These are phyloP conservation scores for Melanotaenia maccullochi DNA, from an alignment of 2,797 vertebrate species.

Conservation along the genomic window DNA sequence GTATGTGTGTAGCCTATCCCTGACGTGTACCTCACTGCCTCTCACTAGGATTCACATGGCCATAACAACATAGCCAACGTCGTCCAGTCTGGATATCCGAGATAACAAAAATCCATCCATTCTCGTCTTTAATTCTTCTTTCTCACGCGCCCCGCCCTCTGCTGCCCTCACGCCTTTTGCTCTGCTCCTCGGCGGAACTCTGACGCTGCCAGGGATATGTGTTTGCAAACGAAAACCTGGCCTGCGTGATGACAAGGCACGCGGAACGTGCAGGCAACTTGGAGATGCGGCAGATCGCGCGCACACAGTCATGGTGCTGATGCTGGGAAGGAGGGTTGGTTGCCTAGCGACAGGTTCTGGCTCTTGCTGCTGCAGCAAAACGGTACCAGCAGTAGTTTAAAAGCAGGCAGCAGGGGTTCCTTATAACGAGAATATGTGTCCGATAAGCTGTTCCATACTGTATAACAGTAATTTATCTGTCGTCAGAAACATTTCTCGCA, in stretches of 20 bases:
- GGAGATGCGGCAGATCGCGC: slow-evolving; percentile 71
- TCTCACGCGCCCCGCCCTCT: slow-evolving; percentile 28
- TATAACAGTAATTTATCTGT: too few relatives aligned
- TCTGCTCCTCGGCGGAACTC: slow-evolving; percentile 26
- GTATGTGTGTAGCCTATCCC: slow-evolving; percentile 25
- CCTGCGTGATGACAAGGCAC: slow-evolving; percentile 79
- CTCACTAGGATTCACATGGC: slow-evolving; percentile 68
- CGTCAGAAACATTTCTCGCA: too few relatives aligned
- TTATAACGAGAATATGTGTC: not conserved
- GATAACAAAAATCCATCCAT: slow-evolving; percentile 7
- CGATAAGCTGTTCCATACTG: not conserved
- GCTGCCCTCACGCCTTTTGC: slow-evolving; percentile 19
- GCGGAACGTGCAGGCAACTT: slow-evolving; percentile 62
- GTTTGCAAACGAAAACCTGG: slow-evolving; percentile 73
- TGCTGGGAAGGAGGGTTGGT: slow-evolving; percentile 79
- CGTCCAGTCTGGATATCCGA: not conserved
- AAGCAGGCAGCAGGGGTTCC: not conserved
- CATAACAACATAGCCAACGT: slow-evolving; percentile 6
- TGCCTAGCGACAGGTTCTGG: slow-evolving; percentile 72
- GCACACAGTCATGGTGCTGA: slow-evolving; percentile 77
- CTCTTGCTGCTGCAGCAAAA: slow-evolving; percentile 48
- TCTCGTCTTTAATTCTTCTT: not conserved
- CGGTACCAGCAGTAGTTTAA: not conserved
- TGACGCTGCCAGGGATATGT: slow-evolving; percentile 30
- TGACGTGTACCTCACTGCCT: slow-evolving; percentile 73